phyloP scores from a whole-genome alignment of 2,888 invertebrate genomes.

The Nysson spinosus region DNA sequence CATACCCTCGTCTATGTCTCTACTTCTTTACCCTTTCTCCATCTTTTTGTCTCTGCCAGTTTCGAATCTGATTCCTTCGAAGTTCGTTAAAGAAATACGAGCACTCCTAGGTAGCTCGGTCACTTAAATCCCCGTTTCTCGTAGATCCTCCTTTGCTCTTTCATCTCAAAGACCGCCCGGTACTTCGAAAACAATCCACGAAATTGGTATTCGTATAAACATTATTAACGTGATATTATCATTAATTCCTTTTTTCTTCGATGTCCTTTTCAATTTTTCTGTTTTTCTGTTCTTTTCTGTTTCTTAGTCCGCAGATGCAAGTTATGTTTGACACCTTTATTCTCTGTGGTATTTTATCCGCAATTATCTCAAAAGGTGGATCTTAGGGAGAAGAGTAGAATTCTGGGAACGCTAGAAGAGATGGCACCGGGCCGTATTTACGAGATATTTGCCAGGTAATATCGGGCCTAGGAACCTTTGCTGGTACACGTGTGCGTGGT shows the following conservation, averaged over 20 bases:
- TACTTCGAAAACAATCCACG: neutral
- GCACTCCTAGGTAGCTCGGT: slow-evolving; percentile 32
- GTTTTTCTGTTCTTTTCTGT: too few species aligned
- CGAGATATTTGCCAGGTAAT: slow-evolving; percentile 70
- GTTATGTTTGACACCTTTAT: too few species aligned
- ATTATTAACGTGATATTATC: too few species aligned
- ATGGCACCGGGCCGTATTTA: slow-evolving; percentile 60
- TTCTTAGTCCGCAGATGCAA: too few species aligned
- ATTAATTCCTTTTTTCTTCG: too few species aligned
- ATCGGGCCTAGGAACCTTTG: slow-evolving; percentile 59
- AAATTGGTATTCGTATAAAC: too few species aligned
- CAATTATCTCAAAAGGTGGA: too few species aligned
- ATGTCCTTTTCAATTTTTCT: too few species aligned
- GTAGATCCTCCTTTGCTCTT: slow-evolving; percentile 6
- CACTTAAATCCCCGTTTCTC: slow-evolving; percentile 42
- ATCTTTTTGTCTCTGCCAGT: slow-evolving; percentile 1
- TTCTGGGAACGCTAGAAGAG: slow-evolving; percentile 35
- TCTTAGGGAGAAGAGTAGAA: slow-evolving; percentile 15
- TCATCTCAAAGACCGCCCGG: neutral
- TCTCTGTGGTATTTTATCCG: too few species aligned
- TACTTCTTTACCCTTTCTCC: slow-evolving; percentile 29
- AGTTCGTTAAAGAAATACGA: slow-evolving; percentile 55
- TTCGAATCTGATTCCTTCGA: slow-evolving; percentile 36
- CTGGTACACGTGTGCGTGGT: slow-evolving; percentile 60
- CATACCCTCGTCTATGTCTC: slow-evolving; percentile 20